phyloP scores from a whole-genome alignment of 1,140 invertebrate genomes.

The Sarcophaga peregrina region DNA sequence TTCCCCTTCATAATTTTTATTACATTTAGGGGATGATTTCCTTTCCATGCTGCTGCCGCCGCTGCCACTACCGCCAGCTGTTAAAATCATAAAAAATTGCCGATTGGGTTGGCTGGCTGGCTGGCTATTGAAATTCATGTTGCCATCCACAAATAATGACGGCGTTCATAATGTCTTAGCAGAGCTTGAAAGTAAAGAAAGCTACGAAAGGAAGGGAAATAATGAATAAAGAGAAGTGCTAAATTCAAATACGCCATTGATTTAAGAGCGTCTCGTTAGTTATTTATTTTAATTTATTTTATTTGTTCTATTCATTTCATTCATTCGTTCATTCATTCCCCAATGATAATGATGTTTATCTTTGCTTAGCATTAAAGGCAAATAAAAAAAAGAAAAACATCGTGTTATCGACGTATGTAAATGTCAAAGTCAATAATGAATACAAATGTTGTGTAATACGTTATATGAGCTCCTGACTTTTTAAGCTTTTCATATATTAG shows the following conservation, averaged over 20 bases:
- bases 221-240: conserved; percentile 1
- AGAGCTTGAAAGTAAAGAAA: too few relatives aligned
- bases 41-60: background rate
- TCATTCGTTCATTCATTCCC: too few relatives aligned
- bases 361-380: background rate
- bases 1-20: background rate
- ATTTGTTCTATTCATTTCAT: background rate
- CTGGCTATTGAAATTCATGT: too few relatives aligned
- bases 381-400: too few relatives aligned
- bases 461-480: background rate
- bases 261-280: background rate
- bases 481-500: background rate
- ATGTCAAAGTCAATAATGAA: conserved; percentile 6
- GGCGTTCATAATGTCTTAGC: background rate
- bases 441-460: background rate
- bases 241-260: background rate
- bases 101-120: too few relatives aligned
- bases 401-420: background rate
- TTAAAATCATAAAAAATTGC: background rate
- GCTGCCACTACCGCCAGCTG: background rate
- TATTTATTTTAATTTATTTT: background rate
- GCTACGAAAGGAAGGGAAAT: background rate
- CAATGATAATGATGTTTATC: background rate
- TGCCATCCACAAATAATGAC: background rate
- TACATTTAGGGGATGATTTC: background rate